Evolutionary conservation across 2,888 invertebrate genomes (phyloP).

Genomic region (Cylindroiulus punctatus): DNA sequence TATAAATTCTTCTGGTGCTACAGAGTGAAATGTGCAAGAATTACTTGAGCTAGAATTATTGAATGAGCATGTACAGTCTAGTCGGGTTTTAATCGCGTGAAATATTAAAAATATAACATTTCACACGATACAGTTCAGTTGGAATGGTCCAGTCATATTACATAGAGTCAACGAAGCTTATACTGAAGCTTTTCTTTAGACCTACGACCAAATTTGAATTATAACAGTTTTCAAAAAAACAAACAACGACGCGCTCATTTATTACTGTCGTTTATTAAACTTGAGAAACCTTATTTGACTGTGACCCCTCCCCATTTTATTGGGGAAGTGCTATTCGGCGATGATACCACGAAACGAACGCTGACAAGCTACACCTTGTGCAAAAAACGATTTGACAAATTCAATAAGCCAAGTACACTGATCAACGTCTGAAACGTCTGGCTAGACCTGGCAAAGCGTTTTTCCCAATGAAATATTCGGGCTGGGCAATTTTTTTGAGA

Average conservation of each 20-base stretch:
- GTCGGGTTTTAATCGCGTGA: neutral
- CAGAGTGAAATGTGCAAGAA: too few species aligned
- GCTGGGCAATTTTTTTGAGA: neutral
- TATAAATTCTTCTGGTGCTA: too few species aligned
- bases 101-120: neutral
- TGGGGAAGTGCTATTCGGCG: neutral
- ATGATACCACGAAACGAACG: neutral
- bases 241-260: neutral
- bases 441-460: neutral
- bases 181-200: too few species aligned
- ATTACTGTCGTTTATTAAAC: neutral
- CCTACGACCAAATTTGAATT: neutral
- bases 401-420: neutral
- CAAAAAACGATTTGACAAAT: neutral
- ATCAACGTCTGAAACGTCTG: neutral
- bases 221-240: neutral
- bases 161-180: too few species aligned
- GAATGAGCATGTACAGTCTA: neutral
- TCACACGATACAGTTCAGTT: neutral
- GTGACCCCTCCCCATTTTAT: slow-evolving; percentile 35
- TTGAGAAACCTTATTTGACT: neutral
- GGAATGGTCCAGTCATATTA: neutral
- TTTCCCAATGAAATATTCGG: neutral
- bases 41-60: too few species aligned
- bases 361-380: neutral